Base-by-base conservation (phyloP, 1,140 invertebrate genomes). In the Nephila pilipes region DNA sequence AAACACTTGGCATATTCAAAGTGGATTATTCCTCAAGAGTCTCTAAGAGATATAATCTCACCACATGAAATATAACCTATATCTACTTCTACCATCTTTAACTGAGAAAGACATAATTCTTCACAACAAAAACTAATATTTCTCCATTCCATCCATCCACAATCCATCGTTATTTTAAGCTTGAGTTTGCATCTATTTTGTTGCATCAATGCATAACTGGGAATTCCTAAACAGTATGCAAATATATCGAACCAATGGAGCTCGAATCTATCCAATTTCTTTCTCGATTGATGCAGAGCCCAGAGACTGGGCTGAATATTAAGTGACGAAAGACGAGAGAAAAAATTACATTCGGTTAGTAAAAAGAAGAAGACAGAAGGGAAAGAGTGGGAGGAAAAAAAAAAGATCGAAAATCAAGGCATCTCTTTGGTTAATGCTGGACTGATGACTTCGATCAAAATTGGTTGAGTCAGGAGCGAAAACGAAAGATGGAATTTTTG, bases 401-500 rank as follows among this genome's bases (percentile, higher is more conserved):
- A 83, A 83, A 25, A 14, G n/a, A 55, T 29, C 16, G 54, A 83
- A 83, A 83, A 57, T 83, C 32, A 32, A 54, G 25, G 80, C 36
- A 25, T 81, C 60, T 87, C 36, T 29, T 87, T 60, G 20, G 57
- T 87, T 87, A 87, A 87, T 60, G 85, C 85, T 63, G 20, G 20
- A 22, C 85, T 87, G 85, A 87, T 63, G 85, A 87, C 85, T 87
- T 87, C 85, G 60, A 87, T 87, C 85, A 60, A 87, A 87, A 36
- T 32, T 32, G 32, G 85, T 87, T 87, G 85, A 87, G 57, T 87
- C 58, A 36, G 16, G 29, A 36, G 46, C 16, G 25, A 83, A 25
- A 14, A 6, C 29, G 16, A 12, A 54, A 22, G 29, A 79, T 79
- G 32, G 32, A 29, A 5, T 79, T 29, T 79, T 32, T 32, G 25